Evolutionary conservation across 1,140 invertebrate genomes (phyloP).

Genomic region (Leptinotarsa undecemlineata): DNA sequence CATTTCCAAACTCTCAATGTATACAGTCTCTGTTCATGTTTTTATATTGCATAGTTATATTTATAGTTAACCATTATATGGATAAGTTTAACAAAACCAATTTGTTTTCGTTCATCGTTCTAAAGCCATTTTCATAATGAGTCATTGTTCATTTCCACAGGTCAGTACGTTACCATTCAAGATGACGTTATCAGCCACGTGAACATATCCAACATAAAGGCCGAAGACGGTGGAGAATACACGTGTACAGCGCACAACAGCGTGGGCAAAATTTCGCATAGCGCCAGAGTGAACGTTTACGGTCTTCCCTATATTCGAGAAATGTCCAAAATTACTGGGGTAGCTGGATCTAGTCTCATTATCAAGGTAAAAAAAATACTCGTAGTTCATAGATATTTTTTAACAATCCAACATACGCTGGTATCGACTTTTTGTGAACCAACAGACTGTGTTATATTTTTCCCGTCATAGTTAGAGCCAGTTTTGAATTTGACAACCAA

Average conservation of each 20-base stretch:
- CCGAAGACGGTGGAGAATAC: constrained; percentile 91
- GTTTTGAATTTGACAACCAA: too few species aligned
- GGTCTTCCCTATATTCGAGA: constrained; percentile 85
- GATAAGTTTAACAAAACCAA: too few species aligned
- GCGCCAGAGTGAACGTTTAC: constrained; percentile 88
- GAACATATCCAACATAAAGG: constrained; percentile 85
- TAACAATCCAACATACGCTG: too few species aligned
- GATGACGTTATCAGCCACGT: constrained; percentile 94
- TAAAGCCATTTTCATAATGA: too few species aligned
- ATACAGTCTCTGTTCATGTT: too few species aligned
- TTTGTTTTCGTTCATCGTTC: too few species aligned
- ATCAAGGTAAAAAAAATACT: constrained; percentile 62
- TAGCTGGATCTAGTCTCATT: constrained; percentile 81
- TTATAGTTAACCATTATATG: too few species aligned
- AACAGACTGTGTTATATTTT: too few species aligned
- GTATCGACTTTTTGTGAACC: too few species aligned
- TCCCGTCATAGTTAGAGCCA: too few species aligned
- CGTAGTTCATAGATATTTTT: background rate
- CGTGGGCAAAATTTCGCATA: constrained; percentile 75
- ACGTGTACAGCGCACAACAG: constrained; percentile 84
- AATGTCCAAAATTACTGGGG: constrained; percentile 89
- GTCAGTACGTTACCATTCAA: constrained; percentile 85
- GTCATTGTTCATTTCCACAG: constrained; percentile 15
- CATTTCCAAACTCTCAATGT: too few species aligned
- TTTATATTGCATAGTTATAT: too few species aligned